Percentiles rank a stretch among this genome's conserved stretches.
Conservation (phyloP, 2,888 invertebrate species). For the Melangyna quadrimaculata region DNA sequence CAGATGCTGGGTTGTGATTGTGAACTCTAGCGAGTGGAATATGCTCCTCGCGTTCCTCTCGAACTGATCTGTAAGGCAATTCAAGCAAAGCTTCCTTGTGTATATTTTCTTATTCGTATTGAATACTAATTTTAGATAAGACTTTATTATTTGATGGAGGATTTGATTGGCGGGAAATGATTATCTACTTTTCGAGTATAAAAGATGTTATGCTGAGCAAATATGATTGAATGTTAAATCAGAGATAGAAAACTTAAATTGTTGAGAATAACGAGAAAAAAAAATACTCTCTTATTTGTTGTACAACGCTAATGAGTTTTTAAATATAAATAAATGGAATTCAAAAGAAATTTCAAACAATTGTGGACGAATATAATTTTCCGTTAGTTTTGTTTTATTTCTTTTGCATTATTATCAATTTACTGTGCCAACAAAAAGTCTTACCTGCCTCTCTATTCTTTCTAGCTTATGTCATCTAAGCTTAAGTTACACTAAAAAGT, state of each 20-base stretch:
- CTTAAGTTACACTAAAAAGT: no score
- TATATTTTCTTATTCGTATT: background rate
- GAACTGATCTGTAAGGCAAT: background rate
- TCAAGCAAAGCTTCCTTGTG: conserved; percentile 14
- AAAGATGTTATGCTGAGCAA: background rate
- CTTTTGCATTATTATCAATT: no score
- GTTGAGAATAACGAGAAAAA: no score
- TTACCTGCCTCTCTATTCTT: no score
- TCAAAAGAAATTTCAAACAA: no score
- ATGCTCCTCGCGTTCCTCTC: background rate
- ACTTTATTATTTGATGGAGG: background rate
- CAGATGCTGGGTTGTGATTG: background rate
- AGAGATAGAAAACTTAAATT: background rate
- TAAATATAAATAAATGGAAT: no score
- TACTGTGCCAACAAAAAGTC: no score
- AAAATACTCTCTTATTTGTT: no score
- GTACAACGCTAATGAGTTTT: no score
- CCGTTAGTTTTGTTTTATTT: no score
- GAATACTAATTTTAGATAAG: conserved; percentile 9
- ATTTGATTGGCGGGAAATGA: conserved; percentile 7
- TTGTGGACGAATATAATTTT: no score
- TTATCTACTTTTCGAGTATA: background rate
- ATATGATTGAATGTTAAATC: background rate
- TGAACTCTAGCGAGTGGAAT: background rate
- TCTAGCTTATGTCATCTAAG: no score